Evolutionary conservation across 23 tunicate genomes (phyloP), one percentile per base, ranked within the genome.

Genomic region (Halocynthia aurantium): DNA sequence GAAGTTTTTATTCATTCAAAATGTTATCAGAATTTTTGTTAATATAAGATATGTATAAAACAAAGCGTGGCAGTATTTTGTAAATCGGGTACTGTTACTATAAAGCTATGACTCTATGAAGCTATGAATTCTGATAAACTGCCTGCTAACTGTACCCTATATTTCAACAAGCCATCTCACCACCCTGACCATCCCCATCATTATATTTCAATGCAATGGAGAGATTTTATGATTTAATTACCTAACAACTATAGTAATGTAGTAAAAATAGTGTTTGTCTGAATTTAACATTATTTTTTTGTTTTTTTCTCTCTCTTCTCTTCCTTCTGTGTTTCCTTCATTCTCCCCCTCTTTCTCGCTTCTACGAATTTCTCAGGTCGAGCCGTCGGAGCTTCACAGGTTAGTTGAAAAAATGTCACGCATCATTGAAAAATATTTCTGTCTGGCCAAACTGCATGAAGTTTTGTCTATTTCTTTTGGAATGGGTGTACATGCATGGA

Each of bases 361-460:
- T 31, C 44, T 31, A 0, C 44, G 44, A 31, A 31, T 31, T 31
- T 31, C 44, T 31, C 4, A 51, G 82, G 82, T 64, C 9, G 52
- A 18, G 8, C 52, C 82, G 50, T 50, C 65, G 6, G 53, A 50
- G 18, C 51, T 31, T 72, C 51, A 77, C 60, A 77, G 82, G 82
- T 77, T 77, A 77, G 82, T 77, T 72, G 20, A 50, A 55, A 49
- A 18, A 61, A 19, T 72, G 80, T 52, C 67, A 19, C 69, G 52
- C 18, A 49, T 76, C 50, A 5, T 52, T 76, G 80, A 31, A 31
- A 52, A 44, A 10, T 49, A 31, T 31, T 31, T 31, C 44, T 31
- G 4, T 31, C 44, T 31, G 44, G 44, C 44, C 44, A 31, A 31
- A 31, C 44, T 31, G 44, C 44, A 31, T 31, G 44, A 4, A 31